Conservation (phyloP, 1,140 invertebrate genomes). For the Drosophila tani region DNA sequence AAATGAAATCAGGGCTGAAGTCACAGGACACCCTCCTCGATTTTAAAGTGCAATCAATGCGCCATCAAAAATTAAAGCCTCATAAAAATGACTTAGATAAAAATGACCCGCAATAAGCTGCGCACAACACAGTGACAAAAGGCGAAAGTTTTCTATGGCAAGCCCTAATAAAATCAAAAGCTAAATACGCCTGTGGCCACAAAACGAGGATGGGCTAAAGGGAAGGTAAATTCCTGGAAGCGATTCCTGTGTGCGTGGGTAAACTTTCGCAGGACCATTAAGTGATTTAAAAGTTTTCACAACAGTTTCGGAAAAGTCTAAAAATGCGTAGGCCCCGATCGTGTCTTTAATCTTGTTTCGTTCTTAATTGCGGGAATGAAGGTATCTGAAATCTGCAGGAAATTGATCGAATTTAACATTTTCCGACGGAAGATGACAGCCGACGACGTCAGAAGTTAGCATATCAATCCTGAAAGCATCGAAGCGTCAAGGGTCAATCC, state of each 20-base stretch:
- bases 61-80: constrained; percentile 52
- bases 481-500: constrained; percentile 38
- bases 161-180: constrained; percentile 65
- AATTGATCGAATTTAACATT: constrained; percentile 35
- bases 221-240: constrained; percentile 21
- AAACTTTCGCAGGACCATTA: constrained; percentile 64
- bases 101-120: constrained; percentile 25
- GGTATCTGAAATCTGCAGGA: constrained; percentile 24
- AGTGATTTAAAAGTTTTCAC: constrained; percentile 70
- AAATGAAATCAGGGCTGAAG: neutral
- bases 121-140: constrained; percentile 26
- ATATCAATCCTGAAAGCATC: constrained; percentile 28
- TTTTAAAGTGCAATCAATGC: constrained; percentile 57
- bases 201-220: neutral
- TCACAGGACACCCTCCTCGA: neutral
- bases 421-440: constrained; percentile 18
- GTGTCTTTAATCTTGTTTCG: constrained; percentile 9
- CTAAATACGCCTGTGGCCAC: constrained; percentile 57
- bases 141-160: constrained; percentile 50
- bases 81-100: constrained; percentile 63
- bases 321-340: constrained; percentile 2
- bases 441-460: constrained; percentile 4
- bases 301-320: constrained; percentile 15
- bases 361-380: constrained; percentile 7
- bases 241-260: constrained; percentile 23